Evolutionary conservation across 2,113 vertebrate species (phyloP).

Genomic region (Pangasianodon gigas): DNA sequence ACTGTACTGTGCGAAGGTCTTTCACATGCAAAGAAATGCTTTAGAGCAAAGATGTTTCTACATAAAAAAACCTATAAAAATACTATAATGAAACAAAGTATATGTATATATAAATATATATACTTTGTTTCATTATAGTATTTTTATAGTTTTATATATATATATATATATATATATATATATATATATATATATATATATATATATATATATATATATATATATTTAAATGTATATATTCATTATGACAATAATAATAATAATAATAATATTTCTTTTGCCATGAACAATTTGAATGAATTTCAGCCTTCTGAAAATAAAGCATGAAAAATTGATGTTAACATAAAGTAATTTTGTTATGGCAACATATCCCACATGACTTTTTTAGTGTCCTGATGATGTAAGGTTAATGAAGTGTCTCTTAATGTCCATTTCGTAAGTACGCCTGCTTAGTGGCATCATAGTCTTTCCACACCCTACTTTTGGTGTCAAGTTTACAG

Average conservation of each 20-base stretch:
- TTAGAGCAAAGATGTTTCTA: too few species aligned
- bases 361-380: background rate
- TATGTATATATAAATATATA: background rate
- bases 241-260: background rate
- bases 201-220: background rate
- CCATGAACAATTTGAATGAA: background rate
- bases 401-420: background rate
- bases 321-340: background rate
- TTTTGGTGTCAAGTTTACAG: background rate
- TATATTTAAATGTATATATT: background rate
- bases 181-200: background rate
- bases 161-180: background rate
- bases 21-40: too few species aligned
- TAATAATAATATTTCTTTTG: background rate
- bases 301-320: background rate
- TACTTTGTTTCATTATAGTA: too few species aligned
- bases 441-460: background rate
- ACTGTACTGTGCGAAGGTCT: too few species aligned
- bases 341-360: background rate
- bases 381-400: background rate
- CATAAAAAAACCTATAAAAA: too few species aligned
- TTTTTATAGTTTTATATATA: too few species aligned
- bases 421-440: conserved; percentile 6
- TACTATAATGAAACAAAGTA: too few species aligned
- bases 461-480: conserved; percentile 3